These are phyloP conservation scores for Drosophila atripex DNA, from an alignment of 2,888 invertebrate genomes.

Conservation along the genomic window DNA sequence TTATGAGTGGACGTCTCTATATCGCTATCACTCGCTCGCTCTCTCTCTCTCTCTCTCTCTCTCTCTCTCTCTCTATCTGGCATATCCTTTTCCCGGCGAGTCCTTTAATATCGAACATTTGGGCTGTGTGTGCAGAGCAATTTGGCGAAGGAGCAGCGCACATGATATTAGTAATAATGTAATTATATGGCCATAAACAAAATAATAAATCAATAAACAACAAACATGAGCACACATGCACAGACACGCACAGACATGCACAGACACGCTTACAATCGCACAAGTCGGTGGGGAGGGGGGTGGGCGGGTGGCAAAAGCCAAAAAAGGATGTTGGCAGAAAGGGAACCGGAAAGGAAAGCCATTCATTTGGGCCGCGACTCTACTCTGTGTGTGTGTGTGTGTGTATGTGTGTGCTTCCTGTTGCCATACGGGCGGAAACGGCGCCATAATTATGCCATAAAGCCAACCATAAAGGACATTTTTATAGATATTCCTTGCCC, in stretches of 20 bases:
- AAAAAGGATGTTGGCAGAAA: conserved; percentile 37
- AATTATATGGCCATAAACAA: conserved; percentile 73
- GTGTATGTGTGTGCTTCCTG: conserved; percentile 50
- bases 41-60: neutral
- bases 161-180: conserved; percentile 67
- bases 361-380: conserved; percentile 56
- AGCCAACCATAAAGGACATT: conserved; percentile 61
- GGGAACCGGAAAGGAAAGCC: conserved; percentile 48
- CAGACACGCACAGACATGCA: neutral
- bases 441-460: conserved; percentile 74
- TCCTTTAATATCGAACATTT: conserved; percentile 51
- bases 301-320: neutral
- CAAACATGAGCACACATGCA: conserved; percentile 19
- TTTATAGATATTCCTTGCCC: conserved; percentile 15
- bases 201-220: conserved; percentile 72
- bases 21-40: too few species aligned
- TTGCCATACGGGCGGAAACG: conserved; percentile 46
- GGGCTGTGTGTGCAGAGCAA: conserved; percentile 58
- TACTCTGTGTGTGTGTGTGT: neutral
- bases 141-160: conserved; percentile 44
- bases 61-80: neutral
- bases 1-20: conserved; percentile 12
- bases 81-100: conserved; percentile 6
- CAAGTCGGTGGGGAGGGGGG: neutral
- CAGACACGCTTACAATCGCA: conserved; percentile 17